These are phyloP conservation scores for Thalpophila matura DNA, from an alignment of 2,888 invertebrate species.

Conservation along the genomic window DNA sequence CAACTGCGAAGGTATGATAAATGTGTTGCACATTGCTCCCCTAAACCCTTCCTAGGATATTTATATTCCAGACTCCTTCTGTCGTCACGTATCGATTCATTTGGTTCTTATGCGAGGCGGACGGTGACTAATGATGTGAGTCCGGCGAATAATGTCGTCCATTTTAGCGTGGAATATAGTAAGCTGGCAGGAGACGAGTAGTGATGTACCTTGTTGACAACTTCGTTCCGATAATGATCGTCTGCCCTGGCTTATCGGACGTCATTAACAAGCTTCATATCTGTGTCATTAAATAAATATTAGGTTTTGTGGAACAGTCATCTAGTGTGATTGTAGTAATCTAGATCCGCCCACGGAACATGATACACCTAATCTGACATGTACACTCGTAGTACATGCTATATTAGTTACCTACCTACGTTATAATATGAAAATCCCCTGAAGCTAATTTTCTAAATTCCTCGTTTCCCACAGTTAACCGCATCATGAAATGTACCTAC, in stretches of 20 bases:
- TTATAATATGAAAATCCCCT: constrained; percentile 27
- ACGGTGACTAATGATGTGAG: constrained; percentile 63
- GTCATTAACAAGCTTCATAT: constrained; percentile 48
- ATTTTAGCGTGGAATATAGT: constrained; percentile 48
- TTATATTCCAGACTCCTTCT: constrained; percentile 52
- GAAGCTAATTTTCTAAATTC: constrained; percentile 39
- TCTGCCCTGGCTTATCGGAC: constrained; percentile 27
- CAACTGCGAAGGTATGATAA: constrained; percentile 47
- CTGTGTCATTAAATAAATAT: constrained; percentile 53
- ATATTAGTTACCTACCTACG: constrained; percentile 15
- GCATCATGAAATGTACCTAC: constrained; percentile 41
- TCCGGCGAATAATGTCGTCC: constrained; percentile 57
- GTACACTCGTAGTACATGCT: constrained; percentile 12
- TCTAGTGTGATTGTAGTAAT: constrained; percentile 33
- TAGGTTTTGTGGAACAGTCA: constrained; percentile 37
- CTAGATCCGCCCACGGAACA: constrained; percentile 52
- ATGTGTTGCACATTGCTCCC: constrained; percentile 54
- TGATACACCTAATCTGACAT: constrained; percentile 46
- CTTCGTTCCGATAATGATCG: constrained; percentile 53
- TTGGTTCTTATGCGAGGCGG: constrained; percentile 61
- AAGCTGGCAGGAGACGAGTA: constrained; percentile 45
- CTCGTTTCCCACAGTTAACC: constrained; percentile 24
- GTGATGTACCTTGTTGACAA: constrained; percentile 58
- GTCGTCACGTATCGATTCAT: constrained; percentile 65
- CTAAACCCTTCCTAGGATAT: constrained; percentile 52